Conservation (phyloP, 2,888 invertebrate species). For the Odontocerum albicorne region DNA sequence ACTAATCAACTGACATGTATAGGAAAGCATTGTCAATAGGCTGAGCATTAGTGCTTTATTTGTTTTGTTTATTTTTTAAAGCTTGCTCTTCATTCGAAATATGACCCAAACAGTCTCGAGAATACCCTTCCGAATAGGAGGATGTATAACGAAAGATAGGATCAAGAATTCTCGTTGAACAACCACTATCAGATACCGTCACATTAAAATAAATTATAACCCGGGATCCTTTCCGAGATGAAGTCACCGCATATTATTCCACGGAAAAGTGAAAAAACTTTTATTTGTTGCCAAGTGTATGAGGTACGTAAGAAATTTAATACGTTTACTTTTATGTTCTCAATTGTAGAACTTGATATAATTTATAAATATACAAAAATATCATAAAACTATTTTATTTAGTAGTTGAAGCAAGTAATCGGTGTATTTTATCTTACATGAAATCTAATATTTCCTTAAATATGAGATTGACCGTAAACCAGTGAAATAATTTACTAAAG, state of each 20-base stretch:
- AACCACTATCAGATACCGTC: constrained; percentile 23
- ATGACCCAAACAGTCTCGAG: background rate
- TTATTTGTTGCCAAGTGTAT: no score
- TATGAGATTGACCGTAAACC: no score
- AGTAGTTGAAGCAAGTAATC: no score
- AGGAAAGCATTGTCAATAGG: constrained; percentile 9
- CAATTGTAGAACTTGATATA: no score
- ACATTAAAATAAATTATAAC: constrained; percentile 31
- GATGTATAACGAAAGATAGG: constrained; percentile 24
- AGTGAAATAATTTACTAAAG: no score
- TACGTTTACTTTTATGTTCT: no score
- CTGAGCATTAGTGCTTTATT: constrained; percentile 14
- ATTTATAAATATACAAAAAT: no score
- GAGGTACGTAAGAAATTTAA: no score
- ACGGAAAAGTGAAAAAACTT: constrained; percentile 1
- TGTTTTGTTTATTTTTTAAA: background rate
- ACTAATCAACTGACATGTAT: no score
- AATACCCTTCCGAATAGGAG: constrained; percentile 9
- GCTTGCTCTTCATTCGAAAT: constrained; percentile 2
- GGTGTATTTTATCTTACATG: no score
- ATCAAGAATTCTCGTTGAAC: constrained; percentile 23
- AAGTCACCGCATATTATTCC: background rate
- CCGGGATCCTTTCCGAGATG: background rate
- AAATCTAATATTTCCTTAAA: no score
- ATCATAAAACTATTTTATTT: no score